Conservation (phyloP, 2,113 vertebrate species). For the Salvelinus sp. region DNA sequence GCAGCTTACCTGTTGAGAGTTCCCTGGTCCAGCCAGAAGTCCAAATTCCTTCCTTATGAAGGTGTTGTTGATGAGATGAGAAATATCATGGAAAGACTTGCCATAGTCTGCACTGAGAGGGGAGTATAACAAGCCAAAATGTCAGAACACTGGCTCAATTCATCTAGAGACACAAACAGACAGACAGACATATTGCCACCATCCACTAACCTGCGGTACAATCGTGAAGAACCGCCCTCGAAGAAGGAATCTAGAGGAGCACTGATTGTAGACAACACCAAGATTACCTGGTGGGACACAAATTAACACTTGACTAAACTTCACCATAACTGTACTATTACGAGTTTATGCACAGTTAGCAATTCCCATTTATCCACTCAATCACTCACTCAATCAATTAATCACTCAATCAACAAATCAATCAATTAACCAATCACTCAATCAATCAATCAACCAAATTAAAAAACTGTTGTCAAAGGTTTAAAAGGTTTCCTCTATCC, state of each 20-base stretch:
- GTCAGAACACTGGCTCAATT: not conserved
- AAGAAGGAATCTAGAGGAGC: constrained; percentile 61
- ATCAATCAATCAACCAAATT: too few species aligned
- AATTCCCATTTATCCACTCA: not conserved
- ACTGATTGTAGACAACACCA: constrained; percentile 77
- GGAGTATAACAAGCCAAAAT: not conserved
- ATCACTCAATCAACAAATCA: too few species aligned
- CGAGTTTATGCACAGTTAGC: not conserved
- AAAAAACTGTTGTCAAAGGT: too few species aligned
- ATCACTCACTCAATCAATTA: too few species aligned
- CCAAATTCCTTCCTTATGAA: constrained; percentile 79
- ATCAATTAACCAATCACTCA: not conserved
- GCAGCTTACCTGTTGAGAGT: constrained; percentile 64
- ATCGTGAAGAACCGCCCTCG: constrained; percentile 69
- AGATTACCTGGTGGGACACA: constrained; percentile 63
- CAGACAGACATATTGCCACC: not conserved
- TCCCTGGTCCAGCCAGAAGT: constrained; percentile 74
- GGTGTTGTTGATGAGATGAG: constrained; percentile 74
- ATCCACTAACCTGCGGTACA: constrained; percentile 76
- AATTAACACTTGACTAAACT: not conserved
- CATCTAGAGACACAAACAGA: not conserved
- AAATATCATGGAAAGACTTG: constrained; percentile 79
- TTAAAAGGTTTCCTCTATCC: too few species aligned
- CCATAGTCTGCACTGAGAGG: constrained; percentile 75
- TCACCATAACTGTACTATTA: not conserved